Evolutionary conservation across 2,797 vertebrate species (phyloP), one percentile per base, ranked within the genome.

Genomic region (Antrozous pallidus): DNA sequence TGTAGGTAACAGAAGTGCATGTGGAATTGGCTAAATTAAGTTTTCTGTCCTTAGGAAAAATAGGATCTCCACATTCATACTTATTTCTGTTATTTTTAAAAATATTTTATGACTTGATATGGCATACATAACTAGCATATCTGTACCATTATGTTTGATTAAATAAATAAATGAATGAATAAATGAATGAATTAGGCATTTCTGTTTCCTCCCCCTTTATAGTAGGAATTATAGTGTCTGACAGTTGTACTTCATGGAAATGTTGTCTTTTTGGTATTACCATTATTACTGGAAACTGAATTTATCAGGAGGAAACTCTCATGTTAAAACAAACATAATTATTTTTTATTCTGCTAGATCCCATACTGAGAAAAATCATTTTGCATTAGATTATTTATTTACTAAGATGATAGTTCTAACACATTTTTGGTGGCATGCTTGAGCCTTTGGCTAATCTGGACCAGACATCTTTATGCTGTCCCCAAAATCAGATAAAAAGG

Each of bases 301-400:
- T 40, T 71, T 71, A 78, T 92, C 71, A 61, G 18, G 36, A 36
- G 16, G 33, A n/a, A 94, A 63, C 0, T 71, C 40, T 65, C n/a
- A 74, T 51, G 67, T 75, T 90, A 83, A 92, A 94, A 90, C 16
- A 88, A 93, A 47, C 47, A 67, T 51, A 73, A 78, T 36, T 74
- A 71, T 70, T 93, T 95, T 94, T 88, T 40, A 65, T 70, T 92
- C 31, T 61, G 22, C 14, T 67, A 78, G 70, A 77, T 40, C 17
- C 11, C 33, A 67, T 24, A 74, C 7, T 86, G 26, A 84, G 56
- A 73, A 93, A 95, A 95, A 78, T 82, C 40, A 78, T 79, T 77
- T 85, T 71, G 2, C 77, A 49, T 58, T 81, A 31, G 85, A 5
- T 58, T 28, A 13, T 63, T 94, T 36, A n/a, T 74, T 88, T 86